A percentile compares a stretch with the other conserved stretches of the same genome.
phyloP scores from a whole-genome alignment of 2,113 vertebrate genomes.

The Coracopsis vasa region DNA sequence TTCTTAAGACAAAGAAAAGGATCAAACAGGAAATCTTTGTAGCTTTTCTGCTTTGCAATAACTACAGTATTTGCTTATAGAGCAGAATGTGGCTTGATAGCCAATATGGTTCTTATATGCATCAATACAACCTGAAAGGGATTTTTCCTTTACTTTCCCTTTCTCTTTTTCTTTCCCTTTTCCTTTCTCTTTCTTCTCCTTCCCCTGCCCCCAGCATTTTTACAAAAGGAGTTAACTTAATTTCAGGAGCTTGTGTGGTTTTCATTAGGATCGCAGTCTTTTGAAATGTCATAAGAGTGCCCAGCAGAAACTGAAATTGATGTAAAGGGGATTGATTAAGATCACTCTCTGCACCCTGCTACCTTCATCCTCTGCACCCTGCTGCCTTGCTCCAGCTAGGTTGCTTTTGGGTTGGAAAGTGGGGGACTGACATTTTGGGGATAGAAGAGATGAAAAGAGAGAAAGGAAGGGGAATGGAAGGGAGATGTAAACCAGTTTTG shows the following conservation, averaged over 20 bases:
- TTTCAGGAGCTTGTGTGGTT: slow-evolving; percentile 78
- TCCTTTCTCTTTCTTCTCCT: background rate
- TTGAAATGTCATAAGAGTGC: slow-evolving; percentile 72
- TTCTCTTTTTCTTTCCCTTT: background rate
- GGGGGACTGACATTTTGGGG: background rate
- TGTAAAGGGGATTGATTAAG: slow-evolving; percentile 40
- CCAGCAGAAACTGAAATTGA: slow-evolving; percentile 73
- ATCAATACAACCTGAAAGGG: slow-evolving; percentile 48
- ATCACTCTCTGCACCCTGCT: background rate
- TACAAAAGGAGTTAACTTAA: slow-evolving; percentile 73
- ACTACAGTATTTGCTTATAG: slow-evolving; percentile 42
- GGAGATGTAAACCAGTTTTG: background rate
- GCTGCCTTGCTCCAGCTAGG: background rate
- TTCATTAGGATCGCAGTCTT: slow-evolving; percentile 78
- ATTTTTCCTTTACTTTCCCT: slow-evolving; percentile 6
- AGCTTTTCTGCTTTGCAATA: background rate
- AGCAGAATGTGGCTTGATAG: slow-evolving; percentile 7
- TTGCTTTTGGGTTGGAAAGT: background rate
- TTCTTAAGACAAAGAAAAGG: background rate
- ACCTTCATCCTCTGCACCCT: background rate
- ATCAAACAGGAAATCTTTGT: background rate
- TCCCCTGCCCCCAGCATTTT: background rate
- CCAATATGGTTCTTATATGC: slow-evolving; percentile 63
- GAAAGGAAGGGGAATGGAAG: background rate
- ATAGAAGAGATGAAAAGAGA: background rate